Conservation (phyloP, 2,888 invertebrate species). For the Dolichomitus sp. region DNA sequence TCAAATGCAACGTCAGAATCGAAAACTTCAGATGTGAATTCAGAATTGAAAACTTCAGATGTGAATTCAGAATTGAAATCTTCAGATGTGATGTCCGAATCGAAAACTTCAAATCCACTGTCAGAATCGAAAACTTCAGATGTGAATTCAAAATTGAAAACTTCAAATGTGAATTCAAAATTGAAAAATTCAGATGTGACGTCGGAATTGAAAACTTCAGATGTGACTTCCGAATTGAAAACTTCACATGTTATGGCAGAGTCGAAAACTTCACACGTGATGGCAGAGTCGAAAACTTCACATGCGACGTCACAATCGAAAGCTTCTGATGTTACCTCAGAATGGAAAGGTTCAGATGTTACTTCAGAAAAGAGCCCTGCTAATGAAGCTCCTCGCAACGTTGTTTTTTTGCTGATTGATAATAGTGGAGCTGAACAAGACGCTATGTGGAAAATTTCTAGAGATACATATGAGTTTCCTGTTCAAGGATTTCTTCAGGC, state of each 20-base stretch:
- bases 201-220: not conserved
- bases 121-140: not conserved
- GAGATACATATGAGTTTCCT: slow-evolving; percentile 64
- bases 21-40: not conserved
- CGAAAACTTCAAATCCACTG: not conserved
- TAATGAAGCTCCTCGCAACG: slow-evolving; percentile 66
- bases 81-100: not conserved
- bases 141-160: not conserved
- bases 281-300: not conserved
- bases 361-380: slow-evolving; percentile 13
- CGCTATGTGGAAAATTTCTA: slow-evolving; percentile 48
- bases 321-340: not conserved
- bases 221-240: not conserved
- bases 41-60: not conserved
- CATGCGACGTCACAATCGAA: not conserved
- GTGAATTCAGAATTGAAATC: not conserved
- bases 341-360: not conserved
- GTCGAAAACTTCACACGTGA: not conserved
- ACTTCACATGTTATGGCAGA: not conserved
- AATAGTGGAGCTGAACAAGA: slow-evolving; percentile 39
- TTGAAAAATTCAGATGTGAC: not conserved
- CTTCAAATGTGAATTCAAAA: not conserved
- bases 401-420: slow-evolving; percentile 72
- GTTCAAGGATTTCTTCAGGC: slow-evolving; percentile 74
- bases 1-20: not conserved